Base-by-base conservation (phyloP, 2,113 vertebrate genomes). In the Pristiophorus japonicus region DNA sequence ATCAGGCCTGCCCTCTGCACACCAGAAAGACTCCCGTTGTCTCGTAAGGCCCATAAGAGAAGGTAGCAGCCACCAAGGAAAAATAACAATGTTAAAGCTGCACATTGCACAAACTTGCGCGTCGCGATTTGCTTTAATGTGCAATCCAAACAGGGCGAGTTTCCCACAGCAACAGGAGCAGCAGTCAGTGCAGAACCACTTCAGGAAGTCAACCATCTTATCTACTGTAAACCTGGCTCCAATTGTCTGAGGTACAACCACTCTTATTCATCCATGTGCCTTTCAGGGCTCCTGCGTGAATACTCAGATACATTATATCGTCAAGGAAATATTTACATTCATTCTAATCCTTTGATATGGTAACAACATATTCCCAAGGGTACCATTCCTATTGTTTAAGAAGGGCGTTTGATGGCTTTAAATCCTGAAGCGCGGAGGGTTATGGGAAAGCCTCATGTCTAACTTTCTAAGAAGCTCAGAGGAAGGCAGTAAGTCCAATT, bases 291-390 rank as follows among this genome's bases (percentile, higher is more conserved):
- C 24, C 93, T 94, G 93, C 12, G 8, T 70, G 66, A 27, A 70
- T 94, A 47, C 38, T 47, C 27, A 70, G 66, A 94, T 70, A 73
- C 93, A 73, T 94, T 66, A 94, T 45, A 94, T 94, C 38, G 14
- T 70, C 93, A 70, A 94, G 42, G 66, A 70, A 73, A 45, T 70
- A 51, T 70, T 94, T 70, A 94, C 38, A 94, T 94, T 94, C 65
- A 94, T 11, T 47, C 66, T 67, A 47, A 22, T 47, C 93, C 93
- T 94, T 94, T 94, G 93, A 94, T 70, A 94, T 47, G 66, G 93
- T 94, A 94, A 94, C 65, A 67, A 70, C 66, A 34, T 42, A 73
- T 65, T 45, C 93, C 93, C 93, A 70, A 51, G 93, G 66, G 66
- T 51, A 70, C 93, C 66, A 51, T 94, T 70, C 93, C 45, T 67